Base-by-base conservation (phyloP, 2,113 vertebrate species). In the Seriola rivoliana region DNA sequence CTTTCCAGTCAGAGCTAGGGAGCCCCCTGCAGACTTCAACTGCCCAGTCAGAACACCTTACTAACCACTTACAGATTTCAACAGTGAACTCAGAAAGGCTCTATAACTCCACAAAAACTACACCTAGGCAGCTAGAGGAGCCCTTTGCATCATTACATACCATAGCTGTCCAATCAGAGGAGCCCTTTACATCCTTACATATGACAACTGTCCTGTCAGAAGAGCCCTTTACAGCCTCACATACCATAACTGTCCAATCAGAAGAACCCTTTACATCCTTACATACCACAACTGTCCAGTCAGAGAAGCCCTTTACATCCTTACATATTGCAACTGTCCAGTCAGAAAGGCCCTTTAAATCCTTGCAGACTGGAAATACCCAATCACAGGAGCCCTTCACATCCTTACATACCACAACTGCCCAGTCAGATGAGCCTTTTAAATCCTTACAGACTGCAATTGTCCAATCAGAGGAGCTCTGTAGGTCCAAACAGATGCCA, bases 381-480 rank as follows among this genome's bases (percentile, higher is more conserved):
- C 71, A 79, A 13, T 70, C 83, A 82, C 62, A 66, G 40, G 70
- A 81, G 44, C 8, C 21, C 1, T 36, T 44, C 38, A 70, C 34
- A 42, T 59, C 62, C 12, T 34, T 57, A 52, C 25, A 71, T n/a
- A 32, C 71, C 64, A 21, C 67, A 57, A 52, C 1, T 64, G 25
- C 54, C 23, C 71, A 79, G 8, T 71, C 85, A 82, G 50, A 71
- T 52, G 73, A 76, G 38, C 19, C 17, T 5, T 54, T 71, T 48
- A 73, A 52, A 60, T 52, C 64, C n/a, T 38, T 60, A 48, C 32
- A 75, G 21, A 34, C 64, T 63, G n/a, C 66, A 55, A 64, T 1
- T 62, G 60, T 79, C 13, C 82, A 76, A 54, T 62, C 81, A 70
- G 83, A 89, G 5, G 46, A 75, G 7, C 62, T 25, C 5, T 73